Base-by-base conservation (phyloP, 2,888 invertebrate species). In the Nezara viridula region DNA sequence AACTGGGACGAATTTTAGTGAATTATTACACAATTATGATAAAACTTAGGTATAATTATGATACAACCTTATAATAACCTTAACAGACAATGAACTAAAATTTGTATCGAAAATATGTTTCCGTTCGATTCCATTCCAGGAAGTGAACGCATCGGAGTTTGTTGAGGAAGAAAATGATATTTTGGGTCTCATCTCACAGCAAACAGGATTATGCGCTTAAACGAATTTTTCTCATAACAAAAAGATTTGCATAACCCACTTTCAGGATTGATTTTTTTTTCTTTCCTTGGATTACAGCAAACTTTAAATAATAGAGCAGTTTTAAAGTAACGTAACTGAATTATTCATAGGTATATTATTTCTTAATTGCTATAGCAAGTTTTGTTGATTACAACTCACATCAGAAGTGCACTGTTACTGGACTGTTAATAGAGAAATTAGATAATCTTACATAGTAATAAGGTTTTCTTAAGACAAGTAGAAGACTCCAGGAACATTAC, bases 181-280 rank as follows among this genome's bases (percentile, higher is more conserved):
- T 60, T 60, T 60, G 27, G 60, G 27, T 60, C 60, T 32, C 27
- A 60, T 60, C 27, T 60, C 27, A 27, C 16, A 27, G 60, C 60
- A 60, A 60, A 60, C 60, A 60, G n/a, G 27, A 60, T 60, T 60
- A 60, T 60, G 14, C 10, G 60, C 60, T 60, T 60, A 60, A 60
- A 60, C 27, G 27, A 60, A 27, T 60, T 27, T 60, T 60, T 60
- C 60, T 60, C 60, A 60, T 60, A 60, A 27, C 60, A 60, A 60
- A 60, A 60, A 27, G 27, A 60, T 60, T 60, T 60, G 60, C 60
- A 60, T 60, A 60, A 27, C 5, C 60, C 27, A 60, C 60, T 60
- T 16, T 16, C 60, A 60, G 27, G 16, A 60, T 55, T n/a, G 52
- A 27, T 27, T 60, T 60, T 60, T 60, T 60, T 12, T 27, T 27